A percentile compares a stretch with the other conserved stretches of the same genome.
Evolutionary conservation across 2,888 invertebrate genomes (phyloP).

Genomic region (Drosophila setosimentum): DNA sequence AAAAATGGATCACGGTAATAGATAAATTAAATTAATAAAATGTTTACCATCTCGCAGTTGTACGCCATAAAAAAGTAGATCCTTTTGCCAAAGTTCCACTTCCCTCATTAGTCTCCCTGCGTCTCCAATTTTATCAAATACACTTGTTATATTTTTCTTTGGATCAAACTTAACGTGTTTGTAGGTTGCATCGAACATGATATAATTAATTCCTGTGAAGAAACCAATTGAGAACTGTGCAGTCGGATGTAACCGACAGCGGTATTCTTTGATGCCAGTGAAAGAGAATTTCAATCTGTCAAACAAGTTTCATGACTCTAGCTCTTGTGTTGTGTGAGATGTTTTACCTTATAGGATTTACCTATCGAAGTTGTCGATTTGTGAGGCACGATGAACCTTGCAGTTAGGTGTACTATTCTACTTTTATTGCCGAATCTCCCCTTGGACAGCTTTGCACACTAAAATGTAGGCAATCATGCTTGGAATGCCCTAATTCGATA

Average conservation of each 20-base stretch:
- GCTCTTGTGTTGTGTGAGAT: not conserved
- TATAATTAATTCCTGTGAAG: not conserved
- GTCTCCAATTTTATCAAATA: constrained; percentile 89
- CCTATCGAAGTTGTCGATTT: not conserved
- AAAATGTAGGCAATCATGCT: too few relatives aligned
- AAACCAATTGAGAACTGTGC: not conserved
- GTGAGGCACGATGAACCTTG: too few relatives aligned
- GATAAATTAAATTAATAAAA: not conserved
- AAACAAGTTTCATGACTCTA: not conserved
- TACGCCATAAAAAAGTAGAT: constrained; percentile 89
- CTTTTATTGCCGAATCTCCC: too few relatives aligned
- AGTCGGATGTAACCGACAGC: not conserved
- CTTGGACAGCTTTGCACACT: not conserved
- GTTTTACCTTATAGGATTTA: not conserved
- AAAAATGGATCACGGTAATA: not conserved
- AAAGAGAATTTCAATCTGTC: not conserved
- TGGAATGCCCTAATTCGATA: too few relatives aligned
- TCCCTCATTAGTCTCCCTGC: constrained; percentile 88
- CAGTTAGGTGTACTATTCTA: too few relatives aligned
- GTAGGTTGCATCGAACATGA: not conserved
- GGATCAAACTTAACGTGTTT: not conserved
- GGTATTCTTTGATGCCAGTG: not conserved
- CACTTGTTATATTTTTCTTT: constrained; percentile 87
- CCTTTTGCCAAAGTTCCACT: constrained; percentile 88
- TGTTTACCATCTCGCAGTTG: constrained; percentile 90